Percentiles rank a stretch among this genome's conserved stretches.
These are phyloP conservation scores for Ptychoptera contaminata DNA, from an alignment of 2,888 invertebrate genomes.

Conservation along the genomic window DNA sequence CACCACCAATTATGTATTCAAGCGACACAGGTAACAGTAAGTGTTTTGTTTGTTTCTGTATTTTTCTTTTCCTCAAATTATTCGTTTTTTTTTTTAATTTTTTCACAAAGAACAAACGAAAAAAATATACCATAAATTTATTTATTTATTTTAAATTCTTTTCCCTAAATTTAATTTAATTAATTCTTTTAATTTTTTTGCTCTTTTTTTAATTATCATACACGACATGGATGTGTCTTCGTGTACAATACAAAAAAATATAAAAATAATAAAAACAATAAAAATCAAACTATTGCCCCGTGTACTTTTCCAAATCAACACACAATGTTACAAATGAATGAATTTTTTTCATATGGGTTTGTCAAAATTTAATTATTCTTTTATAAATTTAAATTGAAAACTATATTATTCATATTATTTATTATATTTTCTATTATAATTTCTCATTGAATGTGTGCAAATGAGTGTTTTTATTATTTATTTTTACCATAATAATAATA, in stretches of 20 bases:
- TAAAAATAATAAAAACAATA: background rate
- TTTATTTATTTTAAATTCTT: constrained; percentile 8
- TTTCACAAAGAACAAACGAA: too few species aligned
- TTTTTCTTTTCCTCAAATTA: too few species aligned
- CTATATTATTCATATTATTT: too few species aligned
- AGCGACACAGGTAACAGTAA: constrained; percentile 58
- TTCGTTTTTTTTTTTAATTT: too few species aligned
- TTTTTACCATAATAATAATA: too few species aligned
- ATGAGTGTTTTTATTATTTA: too few species aligned
- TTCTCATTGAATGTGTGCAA: too few species aligned
- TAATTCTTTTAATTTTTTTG: background rate
- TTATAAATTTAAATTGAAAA: background rate
- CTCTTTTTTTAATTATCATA: too few species aligned
- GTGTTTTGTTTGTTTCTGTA: constrained; percentile 7
- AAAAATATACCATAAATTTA: too few species aligned
- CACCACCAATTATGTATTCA: constrained; percentile 71
- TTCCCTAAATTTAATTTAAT: too few species aligned
- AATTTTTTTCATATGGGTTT: background rate
- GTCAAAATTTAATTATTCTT: background rate
- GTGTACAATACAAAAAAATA: background rate
- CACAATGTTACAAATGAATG: background rate
- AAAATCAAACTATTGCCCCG: background rate
- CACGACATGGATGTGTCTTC: too few species aligned
- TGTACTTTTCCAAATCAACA: background rate
- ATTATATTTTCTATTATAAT: too few species aligned